phyloP scores from a whole-genome alignment of 2,113 vertebrate species.

The Ammodytes marinus region DNA sequence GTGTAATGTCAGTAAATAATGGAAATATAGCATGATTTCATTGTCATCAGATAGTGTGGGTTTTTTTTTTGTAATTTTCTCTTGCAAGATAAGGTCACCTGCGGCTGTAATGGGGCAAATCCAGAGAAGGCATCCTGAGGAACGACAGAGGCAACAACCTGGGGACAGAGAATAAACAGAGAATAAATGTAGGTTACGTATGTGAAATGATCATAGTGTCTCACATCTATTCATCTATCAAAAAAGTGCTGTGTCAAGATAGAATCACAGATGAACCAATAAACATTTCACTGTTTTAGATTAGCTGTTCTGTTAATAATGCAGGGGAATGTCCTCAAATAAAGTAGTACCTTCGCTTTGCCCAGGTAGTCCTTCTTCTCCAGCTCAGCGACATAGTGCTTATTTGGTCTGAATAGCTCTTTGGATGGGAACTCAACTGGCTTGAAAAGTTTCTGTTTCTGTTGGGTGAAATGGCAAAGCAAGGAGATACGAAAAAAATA shows the following conservation, averaged over 20 bases:
- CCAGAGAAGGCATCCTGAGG: constrained; percentile 94
- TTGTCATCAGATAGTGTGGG: neutral
- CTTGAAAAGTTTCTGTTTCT: constrained; percentile 93
- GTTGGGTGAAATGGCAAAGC: constrained; percentile 30
- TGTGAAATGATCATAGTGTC: neutral
- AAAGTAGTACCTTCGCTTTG: constrained; percentile 89
- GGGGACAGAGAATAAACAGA: constrained; percentile 24
- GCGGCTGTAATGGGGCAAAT: constrained; percentile 95
- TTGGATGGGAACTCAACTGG: constrained; percentile 85
- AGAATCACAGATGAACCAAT: neutral
- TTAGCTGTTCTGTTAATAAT: neutral
- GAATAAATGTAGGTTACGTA: neutral
- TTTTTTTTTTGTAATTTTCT: neutral
- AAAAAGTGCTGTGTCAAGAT: neutral
- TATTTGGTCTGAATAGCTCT: constrained; percentile 92
- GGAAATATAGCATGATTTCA: neutral
- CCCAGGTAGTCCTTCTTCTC: constrained; percentile 97
- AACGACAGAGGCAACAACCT: constrained; percentile 95
- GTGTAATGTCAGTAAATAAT: neutral
- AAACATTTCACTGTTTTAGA: neutral
- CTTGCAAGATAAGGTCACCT: constrained; percentile 80
- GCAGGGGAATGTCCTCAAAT: neutral
- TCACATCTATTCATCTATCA: neutral
- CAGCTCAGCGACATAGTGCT: constrained; percentile 95
- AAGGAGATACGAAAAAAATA: neutral